Evolutionary conservation across 1,140 invertebrate species (phyloP), one percentile per base, ranked within the genome.

Genomic region (Venustaconcha ellipsiformis): DNA sequence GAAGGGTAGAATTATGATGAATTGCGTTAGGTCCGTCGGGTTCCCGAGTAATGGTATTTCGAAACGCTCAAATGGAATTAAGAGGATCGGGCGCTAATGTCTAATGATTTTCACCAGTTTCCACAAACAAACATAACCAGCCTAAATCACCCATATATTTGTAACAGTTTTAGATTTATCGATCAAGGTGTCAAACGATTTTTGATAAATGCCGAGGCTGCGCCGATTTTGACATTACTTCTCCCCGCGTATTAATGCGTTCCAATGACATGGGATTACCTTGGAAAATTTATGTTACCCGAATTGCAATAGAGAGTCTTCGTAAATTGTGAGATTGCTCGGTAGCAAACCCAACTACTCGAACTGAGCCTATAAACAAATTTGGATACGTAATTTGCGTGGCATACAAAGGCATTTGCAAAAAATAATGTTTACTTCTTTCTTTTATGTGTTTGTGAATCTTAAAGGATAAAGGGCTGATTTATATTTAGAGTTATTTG

Each of bases 101-200:
- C 65, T 74, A 57, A 55, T 74, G 72, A 74, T 74, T 68, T 68
- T 74, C 68, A 68, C 72, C 67, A 74, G 67, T 74, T 74, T 74
- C 60, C 56, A 67, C n/a, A 58, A 68, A 74, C 65, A 74, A 74
- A 74, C 68, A 57, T 58, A 58, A 62, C 67, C 23, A 67, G 72
- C 56, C 72, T 68, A 74, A 74, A 74, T 74, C 66, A 74, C 72
- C 68, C 57, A 56, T 63, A 68, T 74, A 74, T 58, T 74, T 74
- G 72, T 74, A 58, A 74, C 72, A 74, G 67, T 74, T 74, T 74
- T 58, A 57, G 66, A 48, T 26, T 26, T 62, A 74, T 74, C 72
- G 66, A 74, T 74, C 68, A 58, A 68, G 58, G 62, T 74, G 72
- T 74, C 72, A 74, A 26, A 30, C 56, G 58, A 55, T 26, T 17